phyloP scores from a whole-genome alignment of 2,113 vertebrate species.

The Eulemur rufifrons region DNA sequence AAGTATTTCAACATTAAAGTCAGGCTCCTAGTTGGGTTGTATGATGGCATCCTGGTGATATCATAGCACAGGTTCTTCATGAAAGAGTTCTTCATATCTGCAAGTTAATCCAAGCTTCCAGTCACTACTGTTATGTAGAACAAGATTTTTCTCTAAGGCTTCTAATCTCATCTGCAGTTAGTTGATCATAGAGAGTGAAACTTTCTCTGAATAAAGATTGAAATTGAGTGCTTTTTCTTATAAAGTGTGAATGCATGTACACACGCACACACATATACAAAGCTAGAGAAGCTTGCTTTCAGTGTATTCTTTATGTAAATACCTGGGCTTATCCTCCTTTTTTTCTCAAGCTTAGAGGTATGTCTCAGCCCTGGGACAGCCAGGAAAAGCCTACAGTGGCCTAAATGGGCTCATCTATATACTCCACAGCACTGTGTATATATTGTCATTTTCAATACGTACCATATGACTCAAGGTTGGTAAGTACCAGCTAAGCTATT shows the following conservation, averaged over 20 bases:
- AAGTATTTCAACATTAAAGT: conserved; percentile 1
- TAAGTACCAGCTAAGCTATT: not conserved
- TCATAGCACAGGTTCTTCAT: not conserved
- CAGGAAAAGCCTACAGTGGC: no score
- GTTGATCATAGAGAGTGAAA: not conserved
- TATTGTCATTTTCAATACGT: not conserved
- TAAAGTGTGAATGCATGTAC: not conserved
- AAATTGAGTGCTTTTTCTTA: not conserved
- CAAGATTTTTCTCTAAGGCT: not conserved
- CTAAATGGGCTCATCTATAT: not conserved
- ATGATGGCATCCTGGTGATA: not conserved
- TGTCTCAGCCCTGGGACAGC: not conserved
- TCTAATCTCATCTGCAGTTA: not conserved
- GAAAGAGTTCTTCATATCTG: not conserved
- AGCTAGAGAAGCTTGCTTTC: not conserved
- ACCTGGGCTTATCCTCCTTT: not conserved
- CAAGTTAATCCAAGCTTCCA: not conserved
- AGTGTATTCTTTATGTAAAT: not conserved
- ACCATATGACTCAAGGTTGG: not conserved
- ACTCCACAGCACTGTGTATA: not conserved
- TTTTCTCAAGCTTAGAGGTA: not conserved
- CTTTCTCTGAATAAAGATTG: not conserved
- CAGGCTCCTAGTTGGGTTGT: not conserved
- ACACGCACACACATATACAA: not conserved
- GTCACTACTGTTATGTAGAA: not conserved